Conservation (phyloP, 2,888 invertebrate species). For the Lithophane semibrunnea region DNA sequence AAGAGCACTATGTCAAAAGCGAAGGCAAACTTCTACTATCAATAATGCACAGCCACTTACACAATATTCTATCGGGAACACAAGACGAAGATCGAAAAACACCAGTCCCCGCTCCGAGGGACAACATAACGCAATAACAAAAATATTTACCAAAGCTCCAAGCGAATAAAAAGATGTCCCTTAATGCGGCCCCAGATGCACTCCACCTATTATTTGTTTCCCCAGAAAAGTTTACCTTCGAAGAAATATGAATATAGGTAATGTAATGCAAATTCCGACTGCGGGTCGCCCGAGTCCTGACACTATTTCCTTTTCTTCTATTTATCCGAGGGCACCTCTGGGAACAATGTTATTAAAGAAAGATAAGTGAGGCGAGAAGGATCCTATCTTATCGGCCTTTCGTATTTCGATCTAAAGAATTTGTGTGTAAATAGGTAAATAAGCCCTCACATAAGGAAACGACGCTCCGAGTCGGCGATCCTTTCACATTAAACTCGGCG, state of each 20-base stretch:
- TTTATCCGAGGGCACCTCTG: slow-evolving; percentile 79
- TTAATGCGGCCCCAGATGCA: slow-evolving; percentile 88
- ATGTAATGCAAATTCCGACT: slow-evolving; percentile 85
- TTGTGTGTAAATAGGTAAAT: slow-evolving; percentile 66
- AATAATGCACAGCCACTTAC: slow-evolving; percentile 81
- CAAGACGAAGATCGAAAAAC: slow-evolving; percentile 74
- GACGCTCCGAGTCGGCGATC: slow-evolving; percentile 27
- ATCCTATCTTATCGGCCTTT: slow-evolving; percentile 70
- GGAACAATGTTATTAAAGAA: slow-evolving; percentile 86
- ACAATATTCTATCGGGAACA: slow-evolving; percentile 78
- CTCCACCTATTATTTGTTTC: slow-evolving; percentile 88
- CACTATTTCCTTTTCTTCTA: slow-evolving; percentile 81
- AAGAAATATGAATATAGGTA: slow-evolving; percentile 82
- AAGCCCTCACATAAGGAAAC: slow-evolving; percentile 57
- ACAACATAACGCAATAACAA: slow-evolving; percentile 85
- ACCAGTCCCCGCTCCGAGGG: slow-evolving; percentile 70
- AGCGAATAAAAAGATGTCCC: slow-evolving; percentile 89
- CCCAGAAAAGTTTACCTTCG: slow-evolving; percentile 81
- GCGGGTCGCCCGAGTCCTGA: slow-evolving; percentile 74
- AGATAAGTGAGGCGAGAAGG: slow-evolving; percentile 78
- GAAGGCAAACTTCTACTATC: slow-evolving; percentile 70
- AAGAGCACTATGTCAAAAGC: slow-evolving; percentile 64
- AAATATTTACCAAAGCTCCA: slow-evolving; percentile 88
- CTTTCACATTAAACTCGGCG: slow-evolving; percentile 35
- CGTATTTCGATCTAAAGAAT: slow-evolving; percentile 70